Conservation (phyloP, 1,140 invertebrate species). For the Arion vulgaris region DNA sequence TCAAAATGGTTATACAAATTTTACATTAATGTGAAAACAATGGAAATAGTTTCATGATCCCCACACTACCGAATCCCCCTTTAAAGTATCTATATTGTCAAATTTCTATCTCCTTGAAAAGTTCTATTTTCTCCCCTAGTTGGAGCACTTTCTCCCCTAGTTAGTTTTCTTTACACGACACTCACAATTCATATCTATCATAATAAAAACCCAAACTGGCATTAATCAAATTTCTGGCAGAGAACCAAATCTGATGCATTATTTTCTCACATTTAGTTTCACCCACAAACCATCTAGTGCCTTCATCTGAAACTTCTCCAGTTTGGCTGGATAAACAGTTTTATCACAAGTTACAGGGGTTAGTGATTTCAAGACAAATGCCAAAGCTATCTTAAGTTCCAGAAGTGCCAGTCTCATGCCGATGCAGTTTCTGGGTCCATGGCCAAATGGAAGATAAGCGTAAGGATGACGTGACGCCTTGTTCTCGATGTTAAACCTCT, state of each 20-base stretch:
- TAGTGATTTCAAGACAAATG: slow-evolving; percentile 60
- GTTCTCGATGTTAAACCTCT: slow-evolving; percentile 59
- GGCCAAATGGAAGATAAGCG: slow-evolving; percentile 76
- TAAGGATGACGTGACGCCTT: slow-evolving; percentile 40
- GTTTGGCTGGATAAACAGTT: slow-evolving; percentile 20
- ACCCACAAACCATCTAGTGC: neutral
- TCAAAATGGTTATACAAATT: too few species aligned
- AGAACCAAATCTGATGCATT: neutral
- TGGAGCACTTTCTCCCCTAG: too few species aligned
- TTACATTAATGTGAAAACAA: too few species aligned
- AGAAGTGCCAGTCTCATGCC: slow-evolving; percentile 77
- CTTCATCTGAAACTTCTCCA: neutral
- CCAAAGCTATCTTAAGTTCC: slow-evolving; percentile 79
- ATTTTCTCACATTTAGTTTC: neutral
- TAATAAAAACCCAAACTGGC: too few species aligned
- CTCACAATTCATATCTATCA: too few species aligned
- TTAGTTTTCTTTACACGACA: too few species aligned
- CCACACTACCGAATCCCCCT: too few species aligned
- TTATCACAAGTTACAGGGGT: slow-evolving; percentile 35
- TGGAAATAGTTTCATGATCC: too few species aligned
- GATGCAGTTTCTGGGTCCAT: slow-evolving; percentile 78
- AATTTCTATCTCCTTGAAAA: too few species aligned
- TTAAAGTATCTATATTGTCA: too few species aligned
- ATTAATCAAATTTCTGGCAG: too few species aligned
- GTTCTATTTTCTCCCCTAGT: too few species aligned